Conservation (phyloP, 2,888 invertebrate genomes). For the Zaprionus obscuricornis region DNA sequence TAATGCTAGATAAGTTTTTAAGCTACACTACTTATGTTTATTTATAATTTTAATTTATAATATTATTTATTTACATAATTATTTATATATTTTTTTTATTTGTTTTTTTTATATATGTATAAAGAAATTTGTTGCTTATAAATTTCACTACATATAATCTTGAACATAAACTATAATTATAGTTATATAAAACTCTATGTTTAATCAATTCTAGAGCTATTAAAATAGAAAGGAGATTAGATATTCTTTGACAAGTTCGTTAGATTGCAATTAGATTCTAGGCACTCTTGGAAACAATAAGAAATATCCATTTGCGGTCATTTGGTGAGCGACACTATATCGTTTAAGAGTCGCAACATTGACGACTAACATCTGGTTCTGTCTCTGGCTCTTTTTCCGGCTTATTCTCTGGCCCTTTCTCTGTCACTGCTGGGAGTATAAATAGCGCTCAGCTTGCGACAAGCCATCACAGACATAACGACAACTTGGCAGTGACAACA, state of each 20-base stretch:
- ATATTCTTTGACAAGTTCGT: not conserved
- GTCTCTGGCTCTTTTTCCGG: not conserved
- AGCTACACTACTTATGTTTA: no score
- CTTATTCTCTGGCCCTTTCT: constrained; percentile 7
- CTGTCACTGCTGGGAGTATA: constrained; percentile 35
- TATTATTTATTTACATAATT: no score
- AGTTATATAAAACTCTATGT: no score
- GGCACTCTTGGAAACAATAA: constrained; percentile 7
- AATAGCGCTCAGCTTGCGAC: constrained; percentile 23
- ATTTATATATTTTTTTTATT: no score
- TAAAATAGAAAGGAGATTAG: constrained; percentile 28
- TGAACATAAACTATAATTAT: no score
- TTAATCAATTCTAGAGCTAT: no score
- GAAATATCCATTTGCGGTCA: constrained; percentile 5
- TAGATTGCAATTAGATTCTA: constrained; percentile 23
- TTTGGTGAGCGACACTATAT: no score
- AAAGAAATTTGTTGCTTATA: no score
- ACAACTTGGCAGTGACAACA: constrained; percentile 25
- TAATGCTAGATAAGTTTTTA: no score
- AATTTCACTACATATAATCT: no score
- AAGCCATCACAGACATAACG: constrained; percentile 27
- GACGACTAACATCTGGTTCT: not conserved
- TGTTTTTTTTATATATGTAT: no score
- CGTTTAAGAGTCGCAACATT: constrained; percentile 15
- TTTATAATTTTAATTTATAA: no score